Evolutionary conservation across 2,113 vertebrate species (phyloP), one percentile per base, ranked within the genome.

Genomic region (Hippocampus comes): DNA sequence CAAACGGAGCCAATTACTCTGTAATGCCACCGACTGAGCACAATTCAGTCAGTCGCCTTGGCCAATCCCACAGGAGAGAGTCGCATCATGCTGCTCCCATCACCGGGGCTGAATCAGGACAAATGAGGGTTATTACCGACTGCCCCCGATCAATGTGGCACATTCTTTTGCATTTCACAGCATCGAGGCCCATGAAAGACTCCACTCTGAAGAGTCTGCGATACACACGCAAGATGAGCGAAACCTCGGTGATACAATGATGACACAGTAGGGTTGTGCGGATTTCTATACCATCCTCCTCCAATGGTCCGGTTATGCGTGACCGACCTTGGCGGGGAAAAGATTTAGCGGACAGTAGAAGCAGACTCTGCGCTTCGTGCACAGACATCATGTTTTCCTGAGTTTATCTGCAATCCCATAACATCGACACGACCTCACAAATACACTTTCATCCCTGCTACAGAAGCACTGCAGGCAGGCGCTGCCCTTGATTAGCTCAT

Each of bases 1-100:
- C 83, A 87, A 88, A 88, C 79, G 74, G 73, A 76, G 66, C 73
- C 89, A 85, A 86, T 89, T 87, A 87, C 68, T 86, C 75, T 83
- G 79, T 79, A 82, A 87, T 82, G 83, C 70, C 59, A 71, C 79
- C 70, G 78, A 85, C 72, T 74, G 82, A 85, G 77, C 77, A 78
- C 83, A 82, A 88, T 86, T 82, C 76, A 78, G 72, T 71, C 60
- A 5, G 75, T 41, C 46, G 75, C 59, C 2, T 48, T 61, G 10
- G 0, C 64, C 60, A 46, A 9, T 20, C 67, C 75, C 70, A 68
- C 65, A 20, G 21, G 70, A 80, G 53, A 70, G 55, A 23, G 75
- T 56, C 1, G 3, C 30, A 30, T 34, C 12, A 63, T 2, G 3
- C 75, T 21, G 61, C 78, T 65, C 70, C 71, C 59, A 71, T 79